These are phyloP conservation scores for Bradypodion ventrale DNA, from an alignment of 2,797 vertebrate genomes.

Conservation along the genomic window DNA sequence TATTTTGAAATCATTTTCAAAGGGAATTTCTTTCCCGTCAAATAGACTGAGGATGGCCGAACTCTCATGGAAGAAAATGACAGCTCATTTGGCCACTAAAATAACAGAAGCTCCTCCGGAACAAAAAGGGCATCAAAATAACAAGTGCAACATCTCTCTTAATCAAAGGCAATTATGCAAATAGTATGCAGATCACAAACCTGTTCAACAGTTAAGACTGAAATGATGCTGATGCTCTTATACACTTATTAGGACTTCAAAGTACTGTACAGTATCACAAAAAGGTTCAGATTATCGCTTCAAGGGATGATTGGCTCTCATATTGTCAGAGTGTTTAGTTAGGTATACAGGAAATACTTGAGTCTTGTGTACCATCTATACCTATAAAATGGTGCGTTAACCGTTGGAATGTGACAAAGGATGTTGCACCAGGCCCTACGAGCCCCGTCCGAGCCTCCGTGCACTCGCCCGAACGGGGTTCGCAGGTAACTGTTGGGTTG, in stretches of 20 bases:
- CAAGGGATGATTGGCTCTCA: background rate
- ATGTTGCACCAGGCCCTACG: too few relatives aligned
- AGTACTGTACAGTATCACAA: conserved; percentile 13
- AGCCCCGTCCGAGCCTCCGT: too few relatives aligned
- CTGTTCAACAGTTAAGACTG: background rate
- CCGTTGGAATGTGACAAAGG: too few relatives aligned
- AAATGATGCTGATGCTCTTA: background rate
- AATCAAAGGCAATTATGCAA: background rate
- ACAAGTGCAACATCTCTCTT: background rate
- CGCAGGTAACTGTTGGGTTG: too few relatives aligned
- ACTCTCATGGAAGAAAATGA: too few relatives aligned
- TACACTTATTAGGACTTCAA: background rate
- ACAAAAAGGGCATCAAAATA: background rate
- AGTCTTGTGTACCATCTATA: background rate
- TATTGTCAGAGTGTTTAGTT: background rate
- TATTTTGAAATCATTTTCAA: too few relatives aligned
- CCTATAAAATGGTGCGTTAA: too few relatives aligned
- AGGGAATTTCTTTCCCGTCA: too few relatives aligned
- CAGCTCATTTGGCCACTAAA: background rate
- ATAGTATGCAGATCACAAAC: background rate
- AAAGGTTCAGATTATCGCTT: background rate
- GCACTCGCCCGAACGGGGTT: too few relatives aligned
- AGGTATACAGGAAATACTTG: background rate
- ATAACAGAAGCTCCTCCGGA: background rate
- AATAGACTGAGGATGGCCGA: too few relatives aligned